Evolutionary conservation across 2,113 vertebrate genomes (phyloP), one percentile per base, ranked within the genome.

Genomic region (Solenodon paradoxus): DNA sequence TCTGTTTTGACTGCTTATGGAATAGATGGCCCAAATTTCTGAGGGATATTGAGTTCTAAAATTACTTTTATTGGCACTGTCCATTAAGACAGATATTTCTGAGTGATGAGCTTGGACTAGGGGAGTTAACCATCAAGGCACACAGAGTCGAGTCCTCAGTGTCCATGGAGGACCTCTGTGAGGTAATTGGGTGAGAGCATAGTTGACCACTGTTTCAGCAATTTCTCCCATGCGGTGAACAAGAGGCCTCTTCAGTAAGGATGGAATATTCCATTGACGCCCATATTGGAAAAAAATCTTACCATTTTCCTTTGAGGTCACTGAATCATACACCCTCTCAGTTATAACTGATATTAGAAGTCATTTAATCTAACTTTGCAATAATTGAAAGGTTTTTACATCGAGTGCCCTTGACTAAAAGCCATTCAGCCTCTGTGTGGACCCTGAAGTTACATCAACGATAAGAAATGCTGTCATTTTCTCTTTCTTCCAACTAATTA

Each of bases 401-500:
- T 78, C 61, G 19, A 45, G 30, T 59, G 51, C 77, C 53, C 63
- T 63, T 69, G 75, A 61, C 47, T n/a, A 69, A 81, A 75, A 32
- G 19, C 51, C 26, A 8, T 68, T 42, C 10, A 40, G 53, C n/a
- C 35, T 89, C 57, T 81, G 17, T 38, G 75, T 63, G 49, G 28
- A 51, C 35, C 28, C 59, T 40, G 66, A 77, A 63, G 57, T 80
- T 95, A 17, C 20, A 75, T 40, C 55, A 85, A 35, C 74, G 83
- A 40, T 68, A 92, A 93, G 68, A 83, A 77, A 92, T 51, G 10
- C 75, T 59, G 13, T 55, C 69, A 57, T 90, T 89, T 96, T 85
- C 30, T 80, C 38, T 93, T 32, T 72, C 68, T 88, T 55, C 32
- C 40, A 96, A 42, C 82, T 88, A 93, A 94, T 91, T 94, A 78